Base-by-base conservation (phyloP, 2,888 invertebrate genomes). In the Drosophila infuscata region DNA sequence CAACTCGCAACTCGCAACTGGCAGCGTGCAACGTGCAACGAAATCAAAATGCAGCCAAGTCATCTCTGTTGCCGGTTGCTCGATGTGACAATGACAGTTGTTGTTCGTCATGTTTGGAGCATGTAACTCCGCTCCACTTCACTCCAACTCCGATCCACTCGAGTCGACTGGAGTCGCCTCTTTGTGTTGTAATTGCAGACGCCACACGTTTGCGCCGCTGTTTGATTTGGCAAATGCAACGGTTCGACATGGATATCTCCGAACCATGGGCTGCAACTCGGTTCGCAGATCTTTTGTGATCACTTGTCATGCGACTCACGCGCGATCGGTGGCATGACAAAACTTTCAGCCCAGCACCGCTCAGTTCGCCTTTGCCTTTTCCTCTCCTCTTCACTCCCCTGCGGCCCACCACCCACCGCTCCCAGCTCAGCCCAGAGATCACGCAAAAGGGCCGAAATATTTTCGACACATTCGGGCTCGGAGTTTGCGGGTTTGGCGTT, bases 11-110 rank as follows among this genome's bases (percentile, higher is more conserved):
- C 48, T 3, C 25, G 70, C 60, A 70, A 33, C 32, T 15, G 7
- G 53, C 53, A 60, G 32, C 59, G 32, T 48, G 69, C 71, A 72
- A 65, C 77, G 77, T 77, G 70, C 73, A 70, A 79, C 82, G 58
- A 83, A 85, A 85, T 85, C 65, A 75, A 76, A 83, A 77, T 77
- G 61, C 62, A 71, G 61, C 65, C 74, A 61, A 43, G 57, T 74
- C 72, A 73, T 67, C 77, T 67, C 57, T 41, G 41, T 36, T 59
- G 75, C 72, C 76, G 75, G 65, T 67, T 86, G 74, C 71, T 74
- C 73, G 72, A 89, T 88, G 90, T 91, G 91, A 90, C 91, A 91
- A 91, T 89, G 90, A 91, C 90, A 90, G 90, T 90, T 91, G 91
- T 90, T 91, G 90, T 90, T 89, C 88, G 88, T 89, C 88, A 89